These are phyloP conservation scores for Antheraea assamensis DNA, from an alignment of 2,888 invertebrate genomes.

Conservation along the genomic window DNA sequence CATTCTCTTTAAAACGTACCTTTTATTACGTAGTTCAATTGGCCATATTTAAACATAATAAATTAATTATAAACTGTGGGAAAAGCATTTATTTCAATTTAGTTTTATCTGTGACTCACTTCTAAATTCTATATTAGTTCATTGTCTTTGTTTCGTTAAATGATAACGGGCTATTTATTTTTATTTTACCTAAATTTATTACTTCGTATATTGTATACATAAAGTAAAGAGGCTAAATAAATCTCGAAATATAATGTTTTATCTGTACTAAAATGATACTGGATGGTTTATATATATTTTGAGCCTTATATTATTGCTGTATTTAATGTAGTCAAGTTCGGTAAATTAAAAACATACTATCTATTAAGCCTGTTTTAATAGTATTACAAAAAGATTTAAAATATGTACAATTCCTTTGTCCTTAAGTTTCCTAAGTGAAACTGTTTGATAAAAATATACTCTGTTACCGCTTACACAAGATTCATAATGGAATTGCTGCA, in stretches of 20 bases:
- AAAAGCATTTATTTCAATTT: not conserved
- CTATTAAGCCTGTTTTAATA: not conserved
- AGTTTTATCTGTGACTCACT: not conserved
- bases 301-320: not conserved
- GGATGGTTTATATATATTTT: not conserved
- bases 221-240: not conserved
- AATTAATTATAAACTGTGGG: not conserved
- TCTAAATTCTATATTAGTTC: not conserved
- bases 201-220: not conserved
- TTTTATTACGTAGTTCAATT: slow-evolving; percentile 12
- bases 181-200: not conserved
- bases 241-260: not conserved
- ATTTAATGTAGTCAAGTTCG: not conserved
- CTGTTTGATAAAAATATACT: slow-evolving; percentile 23
- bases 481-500: slow-evolving; percentile 25
- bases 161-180: not conserved
- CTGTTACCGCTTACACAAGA: slow-evolving; percentile 24
- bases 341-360: not conserved
- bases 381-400: not conserved
- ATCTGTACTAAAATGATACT: not conserved
- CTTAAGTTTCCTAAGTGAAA: slow-evolving; percentile 26
- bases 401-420: slow-evolving; percentile 34
- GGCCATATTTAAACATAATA: not conserved
- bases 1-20: slow-evolving; percentile 42
- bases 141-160: not conserved